Conservation (phyloP, 1,140 invertebrate genomes). For the Pseudoatta argentina region DNA sequence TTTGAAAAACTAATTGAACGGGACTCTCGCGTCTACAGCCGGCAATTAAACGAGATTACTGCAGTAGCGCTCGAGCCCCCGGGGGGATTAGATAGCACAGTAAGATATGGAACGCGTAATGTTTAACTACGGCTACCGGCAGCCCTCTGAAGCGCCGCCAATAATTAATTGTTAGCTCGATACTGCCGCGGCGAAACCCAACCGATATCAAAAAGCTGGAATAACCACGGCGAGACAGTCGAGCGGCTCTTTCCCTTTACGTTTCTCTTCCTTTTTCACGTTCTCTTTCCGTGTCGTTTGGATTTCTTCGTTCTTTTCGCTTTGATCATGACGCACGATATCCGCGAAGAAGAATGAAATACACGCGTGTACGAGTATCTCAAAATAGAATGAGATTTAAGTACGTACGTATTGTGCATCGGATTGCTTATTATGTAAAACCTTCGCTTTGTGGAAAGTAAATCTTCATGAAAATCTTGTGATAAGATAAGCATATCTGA, state of each 20-base stretch:
- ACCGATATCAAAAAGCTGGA: conserved; percentile 81
- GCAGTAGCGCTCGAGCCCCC: conserved; percentile 82
- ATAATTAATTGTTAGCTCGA: conserved; percentile 85
- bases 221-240: conserved; percentile 73
- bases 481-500: neutral
- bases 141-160: conserved; percentile 80
- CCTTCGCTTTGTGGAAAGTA: neutral
- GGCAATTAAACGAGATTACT: conserved; percentile 87
- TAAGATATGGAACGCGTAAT: conserved; percentile 86
- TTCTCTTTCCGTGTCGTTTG: conserved; percentile 40
- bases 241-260: conserved; percentile 62
- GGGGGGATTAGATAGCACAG: conserved; percentile 85
- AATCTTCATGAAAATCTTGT: neutral
- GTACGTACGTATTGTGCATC: neutral
- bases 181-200: conserved; percentile 75
- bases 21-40: conserved; percentile 86
- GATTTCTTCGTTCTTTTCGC: conserved; percentile 64
- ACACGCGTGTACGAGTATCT: neutral
- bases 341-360: conserved; percentile 44
- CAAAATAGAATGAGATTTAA: conserved; percentile 16
- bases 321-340: conserved; percentile 67
- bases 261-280: conserved; percentile 34
- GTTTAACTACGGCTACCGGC: conserved; percentile 84
- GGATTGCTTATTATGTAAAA: neutral
- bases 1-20: conserved; percentile 87